Base-by-base conservation (phyloP, 2,888 invertebrate genomes). In the Cepaea hortensis region DNA sequence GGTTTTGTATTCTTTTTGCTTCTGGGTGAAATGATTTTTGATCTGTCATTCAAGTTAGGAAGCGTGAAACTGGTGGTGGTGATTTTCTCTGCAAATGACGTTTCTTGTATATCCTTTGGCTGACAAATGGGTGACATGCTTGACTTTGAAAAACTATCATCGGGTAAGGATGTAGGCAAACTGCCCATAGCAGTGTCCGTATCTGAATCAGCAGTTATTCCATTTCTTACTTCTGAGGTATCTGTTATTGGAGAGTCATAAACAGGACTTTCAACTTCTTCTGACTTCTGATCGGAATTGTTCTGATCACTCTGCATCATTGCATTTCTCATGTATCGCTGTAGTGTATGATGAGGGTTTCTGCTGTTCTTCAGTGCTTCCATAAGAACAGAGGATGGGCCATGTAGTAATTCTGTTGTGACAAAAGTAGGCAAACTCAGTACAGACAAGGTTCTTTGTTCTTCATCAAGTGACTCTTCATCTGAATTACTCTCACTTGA, bases 251-350 rank as follows among this genome's bases (percentile, higher is more conserved):
- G 48, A 15, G 2, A 20, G 9, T 11, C 70, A 70, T 48, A 48
- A 50, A 20, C 50, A 50, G 70, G 81, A 11, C 46, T 70, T 6
- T 68, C 70, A 65, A 46, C 80, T 46, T 62, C 48, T 3, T 68
- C 20, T 6, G 68, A 50, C 23, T 48, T 68, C 3, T 70, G 48
- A 70, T 81, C 70, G 18, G 48, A 48, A 11, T 23, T 13, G 62
- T 35, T 68, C 11, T 85, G 80, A 70, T 85, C 70, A n/a, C 35
- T 73, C 11, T 81, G 76, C 62, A 79, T 20, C 76, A 83, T 79
- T 61, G 87, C 87, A 77, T 87, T 87, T 23, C 80, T 87, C 87
- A 87, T 87, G 81, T 87, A 87, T 62, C 87, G 70, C 73, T 84
- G 84, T 48, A 80, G 48, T 15, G 87, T 87, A 20, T 68, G 84